These are phyloP conservation scores for Drosophila setosimentum DNA, from an alignment of 2,888 invertebrate species.

Conservation along the genomic window DNA sequence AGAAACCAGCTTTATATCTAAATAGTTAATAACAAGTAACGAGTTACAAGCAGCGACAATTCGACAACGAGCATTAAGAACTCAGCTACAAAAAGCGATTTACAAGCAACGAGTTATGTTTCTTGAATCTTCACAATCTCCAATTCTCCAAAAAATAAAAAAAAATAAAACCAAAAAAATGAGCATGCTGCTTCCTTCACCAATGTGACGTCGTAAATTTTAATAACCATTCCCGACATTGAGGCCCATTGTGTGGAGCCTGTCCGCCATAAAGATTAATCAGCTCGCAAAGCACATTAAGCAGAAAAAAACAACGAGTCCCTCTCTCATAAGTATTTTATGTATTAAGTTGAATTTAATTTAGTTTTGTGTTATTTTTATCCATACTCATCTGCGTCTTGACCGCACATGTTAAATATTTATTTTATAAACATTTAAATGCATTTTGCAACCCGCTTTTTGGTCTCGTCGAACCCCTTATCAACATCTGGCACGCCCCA, in stretches of 20 bases:
- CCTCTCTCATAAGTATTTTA: background rate
- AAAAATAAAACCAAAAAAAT: background rate
- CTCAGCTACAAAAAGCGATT: background rate
- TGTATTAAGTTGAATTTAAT: constrained; percentile 5
- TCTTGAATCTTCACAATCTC: constrained; percentile 19
- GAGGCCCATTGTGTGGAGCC: constrained; percentile 36
- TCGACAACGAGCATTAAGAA: background rate
- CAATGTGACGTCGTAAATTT: constrained; percentile 67
- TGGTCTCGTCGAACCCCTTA: constrained; percentile 3
- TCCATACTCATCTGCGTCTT: constrained; percentile 18
- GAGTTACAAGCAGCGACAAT: background rate
- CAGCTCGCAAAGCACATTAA: constrained; percentile 23
- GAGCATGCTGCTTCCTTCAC: constrained; percentile 23
- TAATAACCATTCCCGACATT: constrained; percentile 53
- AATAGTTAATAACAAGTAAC: background rate
- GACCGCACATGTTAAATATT: constrained; percentile 51
- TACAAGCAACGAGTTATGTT: background rate
- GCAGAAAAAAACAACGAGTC: constrained; percentile 4
- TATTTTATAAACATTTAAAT: constrained; percentile 58
- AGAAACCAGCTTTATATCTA: background rate
- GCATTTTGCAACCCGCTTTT: constrained; percentile 29
- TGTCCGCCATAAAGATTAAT: constrained; percentile 68
- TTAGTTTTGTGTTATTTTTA: constrained; percentile 2
- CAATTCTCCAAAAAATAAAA: background rate
- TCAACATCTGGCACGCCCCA: constrained; percentile 29